Evolutionary conservation across 2,888 invertebrate species (phyloP).

Genomic region (Zelleria hepariella): DNA sequence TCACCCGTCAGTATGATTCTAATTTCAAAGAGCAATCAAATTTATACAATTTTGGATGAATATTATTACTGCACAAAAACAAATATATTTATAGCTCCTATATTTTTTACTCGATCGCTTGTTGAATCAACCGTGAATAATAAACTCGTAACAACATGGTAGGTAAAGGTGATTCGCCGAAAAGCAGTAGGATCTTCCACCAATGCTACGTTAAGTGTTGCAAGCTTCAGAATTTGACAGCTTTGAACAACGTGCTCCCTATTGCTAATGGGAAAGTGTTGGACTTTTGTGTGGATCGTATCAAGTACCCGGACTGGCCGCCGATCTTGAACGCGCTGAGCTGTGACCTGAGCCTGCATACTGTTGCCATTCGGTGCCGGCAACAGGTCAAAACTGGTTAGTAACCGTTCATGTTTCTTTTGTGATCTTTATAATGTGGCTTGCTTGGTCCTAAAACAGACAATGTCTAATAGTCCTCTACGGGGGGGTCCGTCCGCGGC

Average conservation of each 20-base stretch:
- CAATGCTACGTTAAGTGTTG: constrained; percentile 66
- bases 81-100: constrained; percentile 30
- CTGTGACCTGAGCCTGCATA: constrained; percentile 79
- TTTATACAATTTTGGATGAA: constrained; percentile 15
- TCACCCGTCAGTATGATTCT: constrained; percentile 24
- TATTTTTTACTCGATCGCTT: constrained; percentile 29
- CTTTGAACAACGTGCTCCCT: constrained; percentile 49
- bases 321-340: constrained; percentile 81
- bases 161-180: constrained; percentile 50
- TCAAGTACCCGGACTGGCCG: constrained; percentile 83
- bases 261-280: constrained; percentile 64
- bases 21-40: constrained; percentile 40
- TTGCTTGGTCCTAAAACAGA: no score
- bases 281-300: constrained; percentile 82
- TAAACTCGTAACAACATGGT: constrained; percentile 34
- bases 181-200: constrained; percentile 59
- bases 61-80: constrained; percentile 19
- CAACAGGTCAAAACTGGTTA: constrained; percentile 59
- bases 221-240: constrained; percentile 61
- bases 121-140: not conserved
- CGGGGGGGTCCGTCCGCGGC: no score
- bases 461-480: no score
- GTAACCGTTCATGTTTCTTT: not conserved
- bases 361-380: constrained; percentile 77
- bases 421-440: not conserved